Percentiles rank a stretch among this genome's conserved stretches.
These are phyloP conservation scores for Rhingia rostrata DNA, from an alignment of 2,888 invertebrate genomes.

Conservation along the genomic window DNA sequence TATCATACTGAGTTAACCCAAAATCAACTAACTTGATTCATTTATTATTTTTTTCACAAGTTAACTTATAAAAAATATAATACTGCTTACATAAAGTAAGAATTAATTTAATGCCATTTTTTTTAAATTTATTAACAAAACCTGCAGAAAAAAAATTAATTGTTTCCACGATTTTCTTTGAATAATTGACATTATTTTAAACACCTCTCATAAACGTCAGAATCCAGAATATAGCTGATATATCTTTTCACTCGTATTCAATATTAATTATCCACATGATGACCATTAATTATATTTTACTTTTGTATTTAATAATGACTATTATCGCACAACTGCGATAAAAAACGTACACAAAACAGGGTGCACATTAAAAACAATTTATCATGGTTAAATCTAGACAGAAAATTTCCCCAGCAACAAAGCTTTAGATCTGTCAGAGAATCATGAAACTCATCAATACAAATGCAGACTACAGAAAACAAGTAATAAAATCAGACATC, in stretches of 20 bases:
- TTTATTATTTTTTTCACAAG: no score
- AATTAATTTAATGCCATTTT: no score
- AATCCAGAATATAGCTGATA: conserved; percentile 19
- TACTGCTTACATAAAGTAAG: no score
- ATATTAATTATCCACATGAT: conserved; percentile 33
- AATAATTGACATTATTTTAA: no score
- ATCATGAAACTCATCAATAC: conserved; percentile 37
- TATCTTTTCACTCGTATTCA: conserved; percentile 48
- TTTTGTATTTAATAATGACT: conserved; percentile 26
- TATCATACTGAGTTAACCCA: no score
- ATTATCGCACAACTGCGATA: background rate
- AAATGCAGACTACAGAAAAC: conserved; percentile 17
- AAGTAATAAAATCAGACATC: conserved; percentile 41
- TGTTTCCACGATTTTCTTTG: no score
- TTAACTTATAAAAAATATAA: no score
- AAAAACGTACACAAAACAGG: background rate
- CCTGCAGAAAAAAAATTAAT: no score
- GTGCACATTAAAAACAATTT: conserved; percentile 58
- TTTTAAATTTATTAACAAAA: no score
- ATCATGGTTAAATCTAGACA: conserved; percentile 53
- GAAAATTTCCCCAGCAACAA: conserved; percentile 20
- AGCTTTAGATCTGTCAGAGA: conserved; percentile 32
- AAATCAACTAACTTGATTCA: no score
- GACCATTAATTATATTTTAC: conserved; percentile 52
- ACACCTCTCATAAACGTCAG: conserved; percentile 28